Conservation (phyloP, 2,888 invertebrate species). For the Pollenia angustigena region DNA sequence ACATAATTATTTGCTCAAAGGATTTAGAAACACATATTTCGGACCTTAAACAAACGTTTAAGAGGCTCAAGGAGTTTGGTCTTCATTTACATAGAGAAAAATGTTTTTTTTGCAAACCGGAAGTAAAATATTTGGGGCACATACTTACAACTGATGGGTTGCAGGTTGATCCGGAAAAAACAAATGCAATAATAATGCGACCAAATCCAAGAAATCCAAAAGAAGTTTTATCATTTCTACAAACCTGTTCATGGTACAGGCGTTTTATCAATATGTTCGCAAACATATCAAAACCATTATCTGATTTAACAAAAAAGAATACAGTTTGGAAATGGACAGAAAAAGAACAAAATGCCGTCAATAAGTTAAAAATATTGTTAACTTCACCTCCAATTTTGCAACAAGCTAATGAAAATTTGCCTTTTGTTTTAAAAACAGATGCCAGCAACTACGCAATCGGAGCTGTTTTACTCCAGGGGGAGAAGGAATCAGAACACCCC, state of each 20-base stretch:
- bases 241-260: constrained; percentile 55
- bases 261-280: constrained; percentile 51
- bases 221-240: constrained; percentile 44
- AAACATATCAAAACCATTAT: constrained; percentile 76
- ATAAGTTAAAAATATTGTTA: constrained; percentile 61
- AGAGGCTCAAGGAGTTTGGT: constrained; percentile 66
- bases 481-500: constrained; percentile 73
- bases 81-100: constrained; percentile 77
- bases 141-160: constrained; percentile 77
- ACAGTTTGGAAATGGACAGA: constrained; percentile 49
- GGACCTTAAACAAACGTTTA: too few species aligned
- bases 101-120: constrained; percentile 64
- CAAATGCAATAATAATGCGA: constrained; percentile 71
- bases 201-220: constrained; percentile 7
- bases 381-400: constrained; percentile 70
- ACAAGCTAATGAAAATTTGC: constrained; percentile 74
- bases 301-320: constrained; percentile 76
- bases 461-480: constrained; percentile 67
- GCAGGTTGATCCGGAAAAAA: constrained; percentile 77
- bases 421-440: constrained; percentile 77
- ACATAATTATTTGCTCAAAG: too few species aligned
- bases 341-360: not conserved
- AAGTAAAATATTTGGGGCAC: constrained; percentile 78
- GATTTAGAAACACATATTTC: too few species aligned
- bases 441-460: constrained; percentile 72